A percentile compares a stretch with the other conserved stretches of the same genome.
These are phyloP conservation scores for Arothron firmamentum DNA, from an alignment of 2,113 vertebrate genomes.

Conservation along the genomic window DNA sequence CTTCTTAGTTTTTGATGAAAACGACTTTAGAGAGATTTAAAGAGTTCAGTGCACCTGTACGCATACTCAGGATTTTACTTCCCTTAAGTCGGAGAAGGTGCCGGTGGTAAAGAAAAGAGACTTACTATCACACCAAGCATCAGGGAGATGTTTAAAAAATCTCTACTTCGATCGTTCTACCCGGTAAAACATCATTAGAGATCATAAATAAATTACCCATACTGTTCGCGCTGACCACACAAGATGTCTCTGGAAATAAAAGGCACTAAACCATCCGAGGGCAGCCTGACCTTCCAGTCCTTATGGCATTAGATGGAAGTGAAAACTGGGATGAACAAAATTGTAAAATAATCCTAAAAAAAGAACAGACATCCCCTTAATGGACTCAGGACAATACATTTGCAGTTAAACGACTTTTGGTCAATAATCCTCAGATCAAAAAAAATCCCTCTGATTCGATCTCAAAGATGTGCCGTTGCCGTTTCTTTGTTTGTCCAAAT, in stretches of 20 bases:
- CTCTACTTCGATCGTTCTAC: constrained; percentile 42
- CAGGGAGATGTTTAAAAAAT: constrained; percentile 6
- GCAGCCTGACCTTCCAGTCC: constrained; percentile 12
- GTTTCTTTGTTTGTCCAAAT: constrained; percentile 22
- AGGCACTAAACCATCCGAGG: constrained; percentile 6
- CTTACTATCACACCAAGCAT: background rate
- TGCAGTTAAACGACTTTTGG: no score
- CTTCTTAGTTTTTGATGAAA: constrained; percentile 30
- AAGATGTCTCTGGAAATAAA: background rate
- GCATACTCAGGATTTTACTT: constrained; percentile 27
- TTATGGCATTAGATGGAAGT: background rate
- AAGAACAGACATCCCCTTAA: background rate
- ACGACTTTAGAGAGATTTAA: constrained; percentile 2
- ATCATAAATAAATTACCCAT: constrained; percentile 30
- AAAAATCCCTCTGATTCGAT: constrained; percentile 1
- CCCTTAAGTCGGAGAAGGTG: constrained; percentile 16
- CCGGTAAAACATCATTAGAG: constrained; percentile 23
- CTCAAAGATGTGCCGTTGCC: constrained; percentile 3
- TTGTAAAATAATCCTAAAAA: background rate
- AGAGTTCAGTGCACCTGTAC: background rate
- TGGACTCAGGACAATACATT: no score
- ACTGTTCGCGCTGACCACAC: no score
- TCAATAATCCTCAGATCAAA: constrained; percentile 25
- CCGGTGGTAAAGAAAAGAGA: background rate
- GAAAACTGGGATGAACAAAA: background rate